These are phyloP conservation scores for Caenorhabditis sp. DNA, from an alignment of 2,888 invertebrate genomes.

Conservation along the genomic window DNA sequence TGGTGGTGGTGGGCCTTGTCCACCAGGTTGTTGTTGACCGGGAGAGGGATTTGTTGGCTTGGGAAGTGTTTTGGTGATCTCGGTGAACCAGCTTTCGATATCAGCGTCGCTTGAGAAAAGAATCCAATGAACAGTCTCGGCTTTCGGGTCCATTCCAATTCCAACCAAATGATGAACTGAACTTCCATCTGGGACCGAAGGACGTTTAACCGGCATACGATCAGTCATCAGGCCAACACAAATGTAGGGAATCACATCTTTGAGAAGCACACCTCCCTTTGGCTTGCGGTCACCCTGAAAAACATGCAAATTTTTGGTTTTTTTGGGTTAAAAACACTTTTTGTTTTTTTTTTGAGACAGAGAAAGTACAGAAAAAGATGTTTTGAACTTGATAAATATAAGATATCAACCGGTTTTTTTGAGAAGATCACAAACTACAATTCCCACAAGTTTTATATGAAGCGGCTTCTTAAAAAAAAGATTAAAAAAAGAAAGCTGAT, in stretches of 20 bases:
- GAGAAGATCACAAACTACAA: too few relatives aligned
- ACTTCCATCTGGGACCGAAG: slow-evolving; percentile 60
- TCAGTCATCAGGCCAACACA: slow-evolving; percentile 69
- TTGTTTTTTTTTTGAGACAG: background rate
- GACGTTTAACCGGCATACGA: slow-evolving; percentile 66
- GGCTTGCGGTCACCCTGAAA: slow-evolving; percentile 46
- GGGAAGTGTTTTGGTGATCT: slow-evolving; percentile 67
- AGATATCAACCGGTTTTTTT: too few relatives aligned
- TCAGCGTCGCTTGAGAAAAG: slow-evolving; percentile 65
- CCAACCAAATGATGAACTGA: slow-evolving; percentile 69
- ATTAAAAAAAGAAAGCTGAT: too few relatives aligned
- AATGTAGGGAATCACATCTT: slow-evolving; percentile 68
- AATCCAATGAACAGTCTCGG: slow-evolving; percentile 69
- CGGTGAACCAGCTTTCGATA: slow-evolving; percentile 67
- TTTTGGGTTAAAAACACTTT: background rate
- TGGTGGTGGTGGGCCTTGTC: slow-evolving; percentile 57
- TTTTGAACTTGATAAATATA: too few relatives aligned
- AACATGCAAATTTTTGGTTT: background rate
- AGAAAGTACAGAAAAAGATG: too few relatives aligned
- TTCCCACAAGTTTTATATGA: too few relatives aligned
- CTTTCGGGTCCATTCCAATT: slow-evolving; percentile 67
- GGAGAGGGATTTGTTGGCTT: slow-evolving; percentile 50
- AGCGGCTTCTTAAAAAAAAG: too few relatives aligned
- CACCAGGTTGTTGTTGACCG: slow-evolving; percentile 29
- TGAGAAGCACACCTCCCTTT: slow-evolving; percentile 60